Base-by-base conservation (phyloP, 2,797 vertebrate genomes). In the Oreochromis mossambicus region DNA sequence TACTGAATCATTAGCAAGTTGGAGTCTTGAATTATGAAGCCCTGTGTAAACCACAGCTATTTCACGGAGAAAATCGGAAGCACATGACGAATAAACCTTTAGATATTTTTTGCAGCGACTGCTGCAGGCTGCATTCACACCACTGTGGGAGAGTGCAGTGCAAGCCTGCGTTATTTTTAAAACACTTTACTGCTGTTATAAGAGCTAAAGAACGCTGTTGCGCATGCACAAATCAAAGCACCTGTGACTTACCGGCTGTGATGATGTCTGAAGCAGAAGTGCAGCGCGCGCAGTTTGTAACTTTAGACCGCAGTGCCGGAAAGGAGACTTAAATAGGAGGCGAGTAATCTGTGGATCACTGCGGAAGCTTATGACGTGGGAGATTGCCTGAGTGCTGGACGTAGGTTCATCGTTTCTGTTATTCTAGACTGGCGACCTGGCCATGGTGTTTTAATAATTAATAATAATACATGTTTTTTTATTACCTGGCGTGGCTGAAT, bases 31-130 rank as follows among this genome's bases (percentile, higher is more conserved):
- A 15, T 19, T 61, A 19, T 61, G 29, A 61, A 34, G 56, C 15
- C 29, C 8, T 19, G 29, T 61, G 19, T 38, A 41, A 66, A 21
- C 36, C 41, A 21, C 61, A 41, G 36, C 36, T 61, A 5, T 36
- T 1, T 61, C 6, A 61, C 29, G 32, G 29, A 36, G 32, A n/a
- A n/a, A 36, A 12, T 61, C 58, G 17, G 17, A 17, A 34, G 58
- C 15, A 29, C 5, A 4, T 7, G 56, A 61, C 9, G 34, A 61
- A 34, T 11, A 34, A 61, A 34, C 56, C 15, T 19, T 19, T 2
- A 61, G 56, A 19, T 7, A 0, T 3, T 38, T 8, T 63, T n/a
- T 8, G 21, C 21, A 43, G 13, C n/a, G 2, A 68, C 0, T 24
- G 36, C 19, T 38, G 32, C 58, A 51, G 50, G 19, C 50, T 52